Evolutionary conservation across 1,140 invertebrate genomes (phyloP), one percentile per base, ranked within the genome.

Genomic region (Diplogasteroides magnus): DNA sequence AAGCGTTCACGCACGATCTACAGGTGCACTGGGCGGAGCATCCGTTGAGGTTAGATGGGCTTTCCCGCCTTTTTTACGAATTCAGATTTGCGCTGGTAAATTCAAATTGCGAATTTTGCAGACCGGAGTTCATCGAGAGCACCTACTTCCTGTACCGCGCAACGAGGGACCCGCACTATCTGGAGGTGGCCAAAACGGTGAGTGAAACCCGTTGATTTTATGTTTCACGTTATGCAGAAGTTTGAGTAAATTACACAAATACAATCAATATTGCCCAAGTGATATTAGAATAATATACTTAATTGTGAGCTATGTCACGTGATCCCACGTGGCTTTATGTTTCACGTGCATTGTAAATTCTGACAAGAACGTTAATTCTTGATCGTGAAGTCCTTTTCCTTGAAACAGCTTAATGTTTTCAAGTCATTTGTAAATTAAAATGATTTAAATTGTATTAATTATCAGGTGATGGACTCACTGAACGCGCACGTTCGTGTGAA

Each of bases 1-100:
- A 98, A 87, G 95, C 93, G 23, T 96, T 95, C 83, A 95, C 93
- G 0, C 90, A 90, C 2, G 92, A 94, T 85, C 93, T 94, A 80
- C 85, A 91, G 88, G 92, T 98, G 0, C 93, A 98, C 80, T 98
- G 95, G 95, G 93, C 91, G 15, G 93, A 97, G 83, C 93, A 97
- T 87, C 94, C 93, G 6, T 85, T 98, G 1, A 48, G 37, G 37
- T 48, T n/a, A n/a, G n/a, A n/a, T n/a, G n/a, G n/a, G n/a, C n/a
- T n/a, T n/a, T n/a, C n/a, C n/a, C n/a, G n/a, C n/a, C n/a, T n/a
- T n/a, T n/a, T n/a, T n/a, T n/a, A 48, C 37, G 37, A 11, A 48
- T 48, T 48, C 19, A 11, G 6, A 48, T 48, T 48, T 48, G 37
- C 19, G 6, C 19, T 48, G 37, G 6, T 48, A 48, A 48, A 11